These are phyloP conservation scores for Ascidia mentula DNA, from an alignment of 23 tunicate genomes.

Conservation along the genomic window DNA sequence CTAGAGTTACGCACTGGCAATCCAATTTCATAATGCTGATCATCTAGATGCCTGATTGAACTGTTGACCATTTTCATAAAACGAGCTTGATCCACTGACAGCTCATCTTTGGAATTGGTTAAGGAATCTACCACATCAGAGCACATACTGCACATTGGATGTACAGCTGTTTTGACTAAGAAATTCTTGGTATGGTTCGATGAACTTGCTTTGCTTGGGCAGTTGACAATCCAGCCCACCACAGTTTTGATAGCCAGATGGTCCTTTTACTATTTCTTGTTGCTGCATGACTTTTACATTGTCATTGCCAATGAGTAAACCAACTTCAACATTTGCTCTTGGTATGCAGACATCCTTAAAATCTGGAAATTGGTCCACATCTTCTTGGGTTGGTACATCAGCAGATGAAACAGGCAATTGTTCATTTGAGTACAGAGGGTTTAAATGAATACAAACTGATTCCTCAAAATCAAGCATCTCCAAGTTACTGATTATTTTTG, in stretches of 20 bases:
- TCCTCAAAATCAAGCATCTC: slow-evolving; percentile 21
- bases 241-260: slow-evolving; percentile 28
- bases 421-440: slow-evolving; percentile 14
- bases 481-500: slow-evolving; percentile 3
- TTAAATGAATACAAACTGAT: not conserved
- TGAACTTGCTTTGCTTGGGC: slow-evolving; percentile 19
- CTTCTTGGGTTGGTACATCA: slow-evolving; percentile 34
- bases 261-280: slow-evolving; percentile 7
- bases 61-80: slow-evolving; percentile 21
- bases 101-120: slow-evolving; percentile 21
- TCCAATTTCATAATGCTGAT: slow-evolving; percentile 40
- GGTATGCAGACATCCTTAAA: slow-evolving; percentile 22
- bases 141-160: slow-evolving; percentile 30
- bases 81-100: slow-evolving; percentile 28
- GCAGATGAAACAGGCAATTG: slow-evolving; percentile 3
- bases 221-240: slow-evolving; percentile 39
- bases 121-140: slow-evolving; percentile 32
- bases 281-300: slow-evolving; percentile 29
- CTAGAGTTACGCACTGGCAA: slow-evolving; percentile 25
- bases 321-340: slow-evolving; percentile 8
- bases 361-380: slow-evolving; percentile 10
- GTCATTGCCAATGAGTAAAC: slow-evolving; percentile 25
- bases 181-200: not conserved
- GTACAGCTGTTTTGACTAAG: slow-evolving; percentile 15
- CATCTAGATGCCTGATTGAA: slow-evolving; percentile 17